Percentiles rank a stretch among this genome's conserved stretches.
Conservation (phyloP, 2,797 vertebrate species). For the Paratrypauchen microcephalus region DNA sequence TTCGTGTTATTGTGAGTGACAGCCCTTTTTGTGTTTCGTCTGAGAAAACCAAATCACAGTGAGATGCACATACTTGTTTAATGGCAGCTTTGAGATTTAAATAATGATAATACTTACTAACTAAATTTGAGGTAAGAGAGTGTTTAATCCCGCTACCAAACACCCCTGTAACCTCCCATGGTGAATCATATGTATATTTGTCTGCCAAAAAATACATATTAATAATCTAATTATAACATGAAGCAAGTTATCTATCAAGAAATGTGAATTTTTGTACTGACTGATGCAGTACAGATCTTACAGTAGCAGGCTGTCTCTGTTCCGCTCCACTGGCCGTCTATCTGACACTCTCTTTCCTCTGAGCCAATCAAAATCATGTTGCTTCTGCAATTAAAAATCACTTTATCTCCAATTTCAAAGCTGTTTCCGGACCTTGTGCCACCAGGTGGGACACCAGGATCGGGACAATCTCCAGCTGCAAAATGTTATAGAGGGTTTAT, state of each 20-base stretch:
- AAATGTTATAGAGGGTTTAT: neutral
- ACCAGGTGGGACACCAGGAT: constrained; percentile 71
- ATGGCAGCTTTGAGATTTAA: neutral
- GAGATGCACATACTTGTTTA: neutral
- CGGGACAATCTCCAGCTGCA: constrained; percentile 53
- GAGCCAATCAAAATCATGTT: constrained; percentile 62
- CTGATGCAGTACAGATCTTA: constrained; percentile 43
- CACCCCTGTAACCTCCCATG: constrained; percentile 49
- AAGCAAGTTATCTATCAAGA: neutral
- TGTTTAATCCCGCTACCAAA: constrained; percentile 59
- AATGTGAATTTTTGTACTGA: neutral
- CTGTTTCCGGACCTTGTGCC: constrained; percentile 37
- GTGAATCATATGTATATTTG: constrained; percentile 64
- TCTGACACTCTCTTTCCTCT: constrained; percentile 49
- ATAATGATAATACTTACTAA: constrained; percentile 41
- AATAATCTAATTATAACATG: neutral
- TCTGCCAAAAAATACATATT: constrained; percentile 35
- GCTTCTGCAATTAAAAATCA: constrained; percentile 54
- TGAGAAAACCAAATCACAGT: constrained; percentile 28
- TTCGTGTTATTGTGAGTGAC: constrained; percentile 65
- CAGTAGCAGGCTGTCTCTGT: constrained; percentile 68
- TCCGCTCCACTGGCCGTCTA: constrained; percentile 64
- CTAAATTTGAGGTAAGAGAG: constrained; percentile 42
- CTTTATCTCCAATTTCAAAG: constrained; percentile 56
- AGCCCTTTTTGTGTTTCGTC: constrained; percentile 49